Evolutionary conservation across 1,140 invertebrate species (phyloP).

Genomic region (Microplitis mediator): DNA sequence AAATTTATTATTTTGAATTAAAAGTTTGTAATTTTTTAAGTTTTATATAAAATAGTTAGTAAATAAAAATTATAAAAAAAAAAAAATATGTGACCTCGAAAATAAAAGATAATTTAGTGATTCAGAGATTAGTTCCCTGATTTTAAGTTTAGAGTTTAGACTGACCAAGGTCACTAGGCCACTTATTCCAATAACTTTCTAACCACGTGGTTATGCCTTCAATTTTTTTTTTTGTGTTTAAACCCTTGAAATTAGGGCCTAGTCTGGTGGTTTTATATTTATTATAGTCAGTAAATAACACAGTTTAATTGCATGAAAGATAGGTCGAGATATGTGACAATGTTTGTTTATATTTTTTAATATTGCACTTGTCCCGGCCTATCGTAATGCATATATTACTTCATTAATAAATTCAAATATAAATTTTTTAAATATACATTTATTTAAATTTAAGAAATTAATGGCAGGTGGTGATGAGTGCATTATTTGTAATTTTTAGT

Average conservation of each 20-base stretch:
- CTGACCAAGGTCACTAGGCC: neutral
- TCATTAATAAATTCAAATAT: neutral
- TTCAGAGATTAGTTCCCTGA: slow-evolving; percentile 42
- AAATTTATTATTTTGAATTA: too few species aligned
- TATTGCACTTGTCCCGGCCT: slow-evolving; percentile 65
- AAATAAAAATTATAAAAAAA: neutral
- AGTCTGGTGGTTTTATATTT: neutral
- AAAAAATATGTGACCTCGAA: neutral
- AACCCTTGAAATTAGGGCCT: neutral
- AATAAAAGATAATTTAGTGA: slow-evolving; percentile 44
- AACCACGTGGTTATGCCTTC: neutral
- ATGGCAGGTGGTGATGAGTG: slow-evolving; percentile 55
- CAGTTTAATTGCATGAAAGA: slow-evolving; percentile 50
- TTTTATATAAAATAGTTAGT: neutral
- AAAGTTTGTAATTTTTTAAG: neutral
- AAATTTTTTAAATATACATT: neutral
- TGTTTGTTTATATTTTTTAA: slow-evolving; percentile 50
- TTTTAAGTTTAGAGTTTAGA: neutral
- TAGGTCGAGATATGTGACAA: slow-evolving; percentile 61
- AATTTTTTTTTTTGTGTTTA: neutral
- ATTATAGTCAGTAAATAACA: neutral
- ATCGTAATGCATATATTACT: slow-evolving; percentile 53
- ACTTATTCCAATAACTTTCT: slow-evolving; percentile 21
- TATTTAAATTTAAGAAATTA: slow-evolving; percentile 25
- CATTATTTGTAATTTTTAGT: slow-evolving; percentile 55